These are phyloP conservation scores for Ia io DNA, from an alignment of 2,113 vertebrate species.

Conservation along the genomic window DNA sequence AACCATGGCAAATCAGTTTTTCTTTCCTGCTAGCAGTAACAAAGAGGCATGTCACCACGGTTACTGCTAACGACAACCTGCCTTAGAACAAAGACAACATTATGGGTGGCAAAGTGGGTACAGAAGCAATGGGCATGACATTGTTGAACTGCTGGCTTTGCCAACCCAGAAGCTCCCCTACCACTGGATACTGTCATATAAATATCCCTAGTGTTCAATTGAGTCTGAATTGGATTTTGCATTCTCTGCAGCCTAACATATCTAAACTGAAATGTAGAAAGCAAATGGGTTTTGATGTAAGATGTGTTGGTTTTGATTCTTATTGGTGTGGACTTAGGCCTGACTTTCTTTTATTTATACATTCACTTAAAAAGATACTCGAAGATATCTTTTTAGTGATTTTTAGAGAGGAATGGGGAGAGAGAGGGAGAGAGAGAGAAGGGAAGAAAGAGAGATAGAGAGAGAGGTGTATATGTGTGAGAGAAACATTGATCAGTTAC, in stretches of 20 bases:
- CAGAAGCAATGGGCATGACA: not conserved
- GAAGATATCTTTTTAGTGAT: not conserved
- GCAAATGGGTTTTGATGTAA: not conserved
- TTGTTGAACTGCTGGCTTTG: not conserved
- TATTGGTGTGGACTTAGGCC: not conserved
- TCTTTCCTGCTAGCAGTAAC: not conserved
- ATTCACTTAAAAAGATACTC: no score
- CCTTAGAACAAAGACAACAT: not conserved
- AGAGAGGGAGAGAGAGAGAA: no score
- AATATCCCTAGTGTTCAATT: not conserved
- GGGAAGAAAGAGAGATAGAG: no score
- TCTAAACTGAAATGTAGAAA: not conserved
- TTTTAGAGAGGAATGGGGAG: not conserved
- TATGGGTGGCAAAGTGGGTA: not conserved
- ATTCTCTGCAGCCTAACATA: not conserved
- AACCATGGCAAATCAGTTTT: not conserved
- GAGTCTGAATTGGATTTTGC: not conserved
- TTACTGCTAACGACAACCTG: not conserved
- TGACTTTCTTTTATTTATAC: not conserved
- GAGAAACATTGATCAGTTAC: not conserved
- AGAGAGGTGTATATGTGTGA: not conserved
- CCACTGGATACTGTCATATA: not conserved
- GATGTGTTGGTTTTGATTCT: not conserved
- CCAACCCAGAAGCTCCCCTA: not conserved
- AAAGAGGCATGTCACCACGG: not conserved